Percentiles rank a stretch among this genome's conserved stretches.
Evolutionary conservation across 64 coral and sea anemone species (phyloP).

Genomic region (Astreopora myriophthalma): DNA sequence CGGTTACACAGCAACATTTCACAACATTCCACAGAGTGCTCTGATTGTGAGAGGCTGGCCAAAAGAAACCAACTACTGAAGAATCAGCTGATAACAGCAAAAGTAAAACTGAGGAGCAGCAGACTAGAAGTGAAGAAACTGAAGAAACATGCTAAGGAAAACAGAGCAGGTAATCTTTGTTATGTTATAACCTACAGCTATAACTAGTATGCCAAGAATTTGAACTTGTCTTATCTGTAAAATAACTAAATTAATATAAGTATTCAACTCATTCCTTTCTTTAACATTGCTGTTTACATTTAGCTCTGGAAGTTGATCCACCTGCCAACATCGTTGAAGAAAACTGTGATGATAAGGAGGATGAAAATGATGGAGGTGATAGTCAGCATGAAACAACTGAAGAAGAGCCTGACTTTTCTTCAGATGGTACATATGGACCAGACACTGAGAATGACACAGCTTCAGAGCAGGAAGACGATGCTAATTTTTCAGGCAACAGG

Average conservation of each 20-base stretch:
- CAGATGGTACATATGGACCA: slow-evolving; percentile 10
- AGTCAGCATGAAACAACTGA: slow-evolving; percentile 13
- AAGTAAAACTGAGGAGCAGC: slow-evolving; percentile 30
- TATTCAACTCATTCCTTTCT: too few species aligned
- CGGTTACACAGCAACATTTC: too few species aligned
- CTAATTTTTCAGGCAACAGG: slow-evolving; percentile 23
- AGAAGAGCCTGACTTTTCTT: slow-evolving; percentile 30
- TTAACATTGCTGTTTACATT: too few species aligned
- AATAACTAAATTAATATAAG: background rate
- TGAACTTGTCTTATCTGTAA: background rate
- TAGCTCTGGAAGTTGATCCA: background rate
- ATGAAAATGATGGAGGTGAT: background rate
- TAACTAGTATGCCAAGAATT: too few species aligned
- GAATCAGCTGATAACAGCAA: slow-evolving; percentile 29
- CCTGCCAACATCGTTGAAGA: slow-evolving; percentile 28
- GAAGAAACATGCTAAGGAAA: slow-evolving; percentile 26
- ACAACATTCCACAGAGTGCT: too few species aligned
- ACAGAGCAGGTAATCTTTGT: slow-evolving; percentile 33
- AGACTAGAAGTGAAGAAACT: slow-evolving; percentile 20
- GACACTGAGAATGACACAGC: background rate
- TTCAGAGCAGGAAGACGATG: slow-evolving; percentile 5
- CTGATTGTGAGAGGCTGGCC: background rate
- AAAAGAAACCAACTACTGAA: slow-evolving; percentile 12
- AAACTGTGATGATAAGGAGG: background rate
- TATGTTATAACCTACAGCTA: background rate